Percentiles rank a stretch among this genome's conserved stretches.
These are phyloP conservation scores for Nomada ferruginata DNA, from an alignment of 2,888 invertebrate genomes.

Conservation along the genomic window DNA sequence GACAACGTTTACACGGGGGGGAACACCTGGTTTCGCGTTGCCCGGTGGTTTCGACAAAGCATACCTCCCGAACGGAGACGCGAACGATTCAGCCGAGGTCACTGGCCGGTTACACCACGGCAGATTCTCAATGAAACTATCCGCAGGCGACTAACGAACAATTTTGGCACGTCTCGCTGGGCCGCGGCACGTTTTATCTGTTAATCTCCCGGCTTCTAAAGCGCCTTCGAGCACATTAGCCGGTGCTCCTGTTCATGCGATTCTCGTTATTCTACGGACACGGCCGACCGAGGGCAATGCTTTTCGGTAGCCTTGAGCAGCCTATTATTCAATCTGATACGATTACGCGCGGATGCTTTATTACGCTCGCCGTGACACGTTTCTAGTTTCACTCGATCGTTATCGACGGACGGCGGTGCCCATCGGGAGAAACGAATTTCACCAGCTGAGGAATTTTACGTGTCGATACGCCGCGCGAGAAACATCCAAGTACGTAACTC, in stretches of 20 bases:
- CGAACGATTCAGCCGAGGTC: conserved; percentile 31
- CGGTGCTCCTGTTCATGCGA: conserved; percentile 21
- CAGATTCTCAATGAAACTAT: conserved; percentile 50
- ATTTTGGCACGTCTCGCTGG: conserved; percentile 42
- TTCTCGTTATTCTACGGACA: conserved; percentile 45
- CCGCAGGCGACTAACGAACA: conserved; percentile 19
- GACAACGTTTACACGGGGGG: conserved; percentile 3
- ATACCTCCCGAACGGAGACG: conserved; percentile 39
- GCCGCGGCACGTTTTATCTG: conserved; percentile 33
- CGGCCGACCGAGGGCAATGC: conserved; percentile 37
- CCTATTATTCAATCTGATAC: conserved; percentile 53
- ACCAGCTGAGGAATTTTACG: not conserved
- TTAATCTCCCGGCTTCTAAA: conserved; percentile 31
- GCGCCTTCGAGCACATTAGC: conserved; percentile 22
- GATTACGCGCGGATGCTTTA: conserved; percentile 44
- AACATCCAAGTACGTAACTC: not conserved
- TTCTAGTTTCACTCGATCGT: conserved; percentile 24
- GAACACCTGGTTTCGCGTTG: conserved; percentile 18
- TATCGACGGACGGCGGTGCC: conserved; percentile 3
- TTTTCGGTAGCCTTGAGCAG: conserved; percentile 53
- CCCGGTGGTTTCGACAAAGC: conserved; percentile 44
- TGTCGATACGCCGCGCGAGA: not conserved
- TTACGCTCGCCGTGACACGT: conserved; percentile 26
- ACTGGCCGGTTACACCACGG: conserved; percentile 40
- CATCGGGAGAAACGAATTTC: conserved; percentile 1